Evolutionary conservation across 1,140 invertebrate species (phyloP).

Genomic region (Ips typographus): DNA sequence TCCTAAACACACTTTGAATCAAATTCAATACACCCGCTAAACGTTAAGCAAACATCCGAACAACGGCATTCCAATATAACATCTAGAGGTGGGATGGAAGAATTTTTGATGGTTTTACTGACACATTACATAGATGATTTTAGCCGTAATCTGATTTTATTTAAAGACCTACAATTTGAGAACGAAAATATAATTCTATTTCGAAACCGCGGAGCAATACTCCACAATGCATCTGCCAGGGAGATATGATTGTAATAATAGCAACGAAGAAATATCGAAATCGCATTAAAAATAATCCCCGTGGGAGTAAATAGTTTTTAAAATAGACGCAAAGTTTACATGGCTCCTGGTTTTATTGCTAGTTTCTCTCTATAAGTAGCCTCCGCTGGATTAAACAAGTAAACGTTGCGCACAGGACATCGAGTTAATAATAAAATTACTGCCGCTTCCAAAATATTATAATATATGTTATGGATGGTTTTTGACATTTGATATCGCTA

Average conservation of each 20-base stretch:
- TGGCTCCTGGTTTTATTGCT: conserved; percentile 4
- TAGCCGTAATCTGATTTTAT: too few relatives aligned
- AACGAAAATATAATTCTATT: conserved; percentile 3
- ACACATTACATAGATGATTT: too few relatives aligned
- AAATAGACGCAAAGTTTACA: conserved; percentile 12
- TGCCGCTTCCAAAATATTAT: background rate
- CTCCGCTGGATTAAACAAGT: background rate
- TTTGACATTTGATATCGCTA: background rate
- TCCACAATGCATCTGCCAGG: conserved; percentile 2
- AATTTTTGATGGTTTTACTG: too few relatives aligned
- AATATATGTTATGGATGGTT: background rate
- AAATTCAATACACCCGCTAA: too few relatives aligned
- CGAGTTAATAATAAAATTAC: background rate
- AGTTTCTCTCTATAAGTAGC: background rate
- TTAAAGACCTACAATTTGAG: too few relatives aligned
- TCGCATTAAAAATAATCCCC: conserved; percentile 15
- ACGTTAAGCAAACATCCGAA: too few relatives aligned
- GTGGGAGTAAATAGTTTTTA: conserved; percentile 17
- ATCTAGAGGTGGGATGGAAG: too few relatives aligned
- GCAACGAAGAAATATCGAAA: conserved; percentile 9
- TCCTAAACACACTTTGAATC: too few relatives aligned
- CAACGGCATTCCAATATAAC: too few relatives aligned
- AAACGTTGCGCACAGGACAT: conserved; percentile 2
- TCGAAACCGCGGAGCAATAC: background rate
- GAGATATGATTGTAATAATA: background rate